Percentiles rank a stretch among this genome's conserved stretches.
Evolutionary conservation across 1,140 invertebrate genomes (phyloP).

Genomic region (Brachionus rubens): DNA sequence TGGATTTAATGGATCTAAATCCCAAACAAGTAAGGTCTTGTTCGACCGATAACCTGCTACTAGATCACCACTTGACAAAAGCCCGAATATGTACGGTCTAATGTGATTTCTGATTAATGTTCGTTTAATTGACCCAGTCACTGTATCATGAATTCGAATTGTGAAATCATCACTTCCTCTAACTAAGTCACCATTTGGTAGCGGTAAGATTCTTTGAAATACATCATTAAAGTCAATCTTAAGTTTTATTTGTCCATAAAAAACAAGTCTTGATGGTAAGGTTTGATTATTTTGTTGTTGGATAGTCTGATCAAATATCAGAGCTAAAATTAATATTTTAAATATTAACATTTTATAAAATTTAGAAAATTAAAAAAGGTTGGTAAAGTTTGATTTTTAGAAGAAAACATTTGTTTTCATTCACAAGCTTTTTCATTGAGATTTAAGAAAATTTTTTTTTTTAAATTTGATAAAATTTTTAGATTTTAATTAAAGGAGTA

Average conservation of each 20-base stretch:
- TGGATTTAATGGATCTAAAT: background rate
- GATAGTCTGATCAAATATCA: no score
- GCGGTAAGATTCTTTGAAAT: background rate
- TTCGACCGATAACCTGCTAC: background rate
- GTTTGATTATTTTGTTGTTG: no score
- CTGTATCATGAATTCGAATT: background rate
- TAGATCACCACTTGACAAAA: background rate
- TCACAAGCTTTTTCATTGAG: no score
- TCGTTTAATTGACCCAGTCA: background rate
- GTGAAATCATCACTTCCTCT: background rate
- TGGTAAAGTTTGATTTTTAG: no score
- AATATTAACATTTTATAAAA: no score
- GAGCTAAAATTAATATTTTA: no score
- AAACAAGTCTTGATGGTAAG: no score
- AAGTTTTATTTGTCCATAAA: background rate
- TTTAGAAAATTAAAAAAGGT: no score
- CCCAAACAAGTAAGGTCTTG: background rate
- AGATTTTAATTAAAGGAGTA: no score
- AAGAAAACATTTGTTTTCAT: no score
- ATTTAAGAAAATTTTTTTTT: no score
- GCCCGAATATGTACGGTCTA: background rate
- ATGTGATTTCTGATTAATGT: background rate
- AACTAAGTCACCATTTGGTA: background rate
- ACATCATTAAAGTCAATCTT: background rate
- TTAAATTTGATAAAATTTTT: no score